Evolutionary conservation across 2,113 vertebrate genomes (phyloP).

Genomic region (Gasterosteus aculeatus): DNA sequence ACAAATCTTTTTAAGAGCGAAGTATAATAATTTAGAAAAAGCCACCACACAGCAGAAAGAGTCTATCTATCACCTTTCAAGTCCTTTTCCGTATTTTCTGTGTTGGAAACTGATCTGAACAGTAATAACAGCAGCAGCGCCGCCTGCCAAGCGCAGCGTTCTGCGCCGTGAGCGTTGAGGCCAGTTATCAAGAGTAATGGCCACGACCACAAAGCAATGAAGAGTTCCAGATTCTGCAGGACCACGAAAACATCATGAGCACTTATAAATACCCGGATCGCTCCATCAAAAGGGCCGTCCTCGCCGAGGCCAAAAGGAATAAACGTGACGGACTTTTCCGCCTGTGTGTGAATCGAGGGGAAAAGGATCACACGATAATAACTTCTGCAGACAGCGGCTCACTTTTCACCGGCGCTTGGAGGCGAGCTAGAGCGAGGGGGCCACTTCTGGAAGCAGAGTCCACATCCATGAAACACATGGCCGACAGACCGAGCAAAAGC

Average conservation of each 20-base stretch:
- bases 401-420: constrained; percentile 51
- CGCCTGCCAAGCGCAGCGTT: constrained; percentile 37
- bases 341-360: constrained; percentile 44
- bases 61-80: constrained; percentile 21
- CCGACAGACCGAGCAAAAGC: constrained; percentile 25
- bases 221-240: constrained; percentile 56
- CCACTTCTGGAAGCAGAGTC: constrained; percentile 30
- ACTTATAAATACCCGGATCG: constrained; percentile 44
- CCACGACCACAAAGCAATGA: constrained; percentile 51
- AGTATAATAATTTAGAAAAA: neutral
- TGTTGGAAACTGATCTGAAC: constrained; percentile 44
- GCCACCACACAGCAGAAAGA: neutral
- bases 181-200: constrained; percentile 39
- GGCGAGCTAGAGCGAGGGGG: constrained; percentile 36
- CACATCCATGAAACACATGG: constrained; percentile 59
- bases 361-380: constrained; percentile 62
- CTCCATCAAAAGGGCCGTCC: constrained; percentile 49
- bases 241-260: constrained; percentile 52
- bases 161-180: constrained; percentile 40
- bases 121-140: constrained; percentile 24
- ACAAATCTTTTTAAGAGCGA: neutral
- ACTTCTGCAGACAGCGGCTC: constrained; percentile 68
- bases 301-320: constrained; percentile 52
- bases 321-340: constrained; percentile 67
- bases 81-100: constrained; percentile 16